These are phyloP conservation scores for Myotis pilosus DNA, from an alignment of 2,797 vertebrate genomes.

Conservation along the genomic window DNA sequence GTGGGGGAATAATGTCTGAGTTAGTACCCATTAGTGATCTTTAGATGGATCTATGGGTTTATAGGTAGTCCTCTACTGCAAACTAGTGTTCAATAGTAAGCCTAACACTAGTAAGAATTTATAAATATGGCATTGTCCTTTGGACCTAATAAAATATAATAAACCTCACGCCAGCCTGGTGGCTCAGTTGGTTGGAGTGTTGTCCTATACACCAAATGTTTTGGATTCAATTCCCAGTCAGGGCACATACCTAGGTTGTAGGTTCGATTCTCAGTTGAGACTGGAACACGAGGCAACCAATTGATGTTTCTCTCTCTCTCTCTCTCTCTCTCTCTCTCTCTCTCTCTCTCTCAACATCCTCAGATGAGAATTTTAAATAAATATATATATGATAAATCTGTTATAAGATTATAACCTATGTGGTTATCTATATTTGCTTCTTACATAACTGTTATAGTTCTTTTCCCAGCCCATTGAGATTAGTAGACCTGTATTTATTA, in stretches of 20 bases:
- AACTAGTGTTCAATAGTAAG: neutral
- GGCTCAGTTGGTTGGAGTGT: neutral
- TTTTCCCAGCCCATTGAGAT: neutral
- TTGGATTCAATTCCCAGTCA: neutral
- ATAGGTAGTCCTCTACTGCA: neutral
- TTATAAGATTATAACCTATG: neutral
- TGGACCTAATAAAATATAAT: neutral
- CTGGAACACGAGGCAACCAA: neutral
- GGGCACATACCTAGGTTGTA: too few relatives aligned
- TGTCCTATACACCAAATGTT: neutral
- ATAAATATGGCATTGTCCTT: neutral
- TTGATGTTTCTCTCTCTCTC: neutral
- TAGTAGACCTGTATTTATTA: neutral
- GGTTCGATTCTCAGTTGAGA: neutral
- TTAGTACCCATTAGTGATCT: neutral
- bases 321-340: neutral
- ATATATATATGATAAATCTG: neutral
- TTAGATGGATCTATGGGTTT: neutral
- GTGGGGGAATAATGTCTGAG: neutral
- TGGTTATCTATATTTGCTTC: neutral
- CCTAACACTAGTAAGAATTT: neutral
- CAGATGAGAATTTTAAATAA: neutral
- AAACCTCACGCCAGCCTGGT: neutral
- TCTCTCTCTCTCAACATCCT: neutral
- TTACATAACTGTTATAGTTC: neutral